phyloP scores from a whole-genome alignment of 2,113 vertebrate species.

The Martes martes region DNA sequence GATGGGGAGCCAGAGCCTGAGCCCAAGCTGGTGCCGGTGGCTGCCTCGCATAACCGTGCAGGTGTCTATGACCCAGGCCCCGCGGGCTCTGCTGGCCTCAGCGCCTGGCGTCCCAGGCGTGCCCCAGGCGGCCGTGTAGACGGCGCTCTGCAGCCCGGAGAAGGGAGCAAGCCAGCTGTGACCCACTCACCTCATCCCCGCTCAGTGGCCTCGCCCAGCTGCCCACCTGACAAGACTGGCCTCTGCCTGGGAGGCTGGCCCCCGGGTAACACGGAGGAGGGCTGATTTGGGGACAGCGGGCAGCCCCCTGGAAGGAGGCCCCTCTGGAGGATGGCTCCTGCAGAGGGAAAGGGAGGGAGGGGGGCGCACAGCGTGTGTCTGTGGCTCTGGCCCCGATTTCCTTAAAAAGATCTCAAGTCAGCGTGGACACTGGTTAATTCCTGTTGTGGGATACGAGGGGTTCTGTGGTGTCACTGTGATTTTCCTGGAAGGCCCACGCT shows the following conservation, averaged over 20 bases:
- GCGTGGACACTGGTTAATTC: accelerated
- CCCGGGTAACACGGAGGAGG: background rate
- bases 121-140: background rate
- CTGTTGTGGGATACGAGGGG: accelerated
- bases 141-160: background rate
- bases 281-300: background rate
- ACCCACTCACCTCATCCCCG: background rate
- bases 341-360: background rate
- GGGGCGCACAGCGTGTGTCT: accelerated
- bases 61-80: accelerated
- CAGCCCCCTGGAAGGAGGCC: background rate
- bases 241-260: accelerated
- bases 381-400: background rate
- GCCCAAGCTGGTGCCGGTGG: background rate
- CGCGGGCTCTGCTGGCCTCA: background rate
- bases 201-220: background rate
- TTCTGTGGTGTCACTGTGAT: accelerated
- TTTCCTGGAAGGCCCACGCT: accelerated
- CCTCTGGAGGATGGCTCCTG: too few species aligned
- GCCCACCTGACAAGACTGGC: background rate
- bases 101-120: background rate
- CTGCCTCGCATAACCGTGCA: accelerated
- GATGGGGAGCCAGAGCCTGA: background rate
- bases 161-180: background rate
- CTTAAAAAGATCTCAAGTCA: accelerated